These are phyloP conservation scores for Drosophila stalkeri DNA, from an alignment of 2,888 invertebrate species.

Conservation along the genomic window DNA sequence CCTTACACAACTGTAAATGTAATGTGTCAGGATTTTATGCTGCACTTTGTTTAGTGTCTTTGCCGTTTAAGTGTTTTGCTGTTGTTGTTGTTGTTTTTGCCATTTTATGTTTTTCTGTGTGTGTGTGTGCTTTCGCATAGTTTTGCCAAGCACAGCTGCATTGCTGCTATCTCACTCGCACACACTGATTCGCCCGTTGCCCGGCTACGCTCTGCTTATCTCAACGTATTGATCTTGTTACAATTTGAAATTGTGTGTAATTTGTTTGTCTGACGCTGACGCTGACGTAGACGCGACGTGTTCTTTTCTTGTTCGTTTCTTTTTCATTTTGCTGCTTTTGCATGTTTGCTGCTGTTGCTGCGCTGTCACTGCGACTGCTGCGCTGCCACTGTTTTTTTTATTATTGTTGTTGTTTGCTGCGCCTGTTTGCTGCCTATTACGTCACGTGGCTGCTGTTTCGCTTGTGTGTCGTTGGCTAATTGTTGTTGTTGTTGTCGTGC, in stretches of 20 bases:
- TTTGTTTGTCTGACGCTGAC: slow-evolving; percentile 65
- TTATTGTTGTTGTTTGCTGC: slow-evolving; percentile 33
- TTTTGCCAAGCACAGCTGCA: slow-evolving; percentile 21
- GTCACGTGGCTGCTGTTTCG: slow-evolving; percentile 59
- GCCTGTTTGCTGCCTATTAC: slow-evolving; percentile 59
- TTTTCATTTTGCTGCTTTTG: slow-evolving; percentile 17
- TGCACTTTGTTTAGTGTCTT: slow-evolving; percentile 34
- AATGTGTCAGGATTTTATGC: slow-evolving; percentile 82
- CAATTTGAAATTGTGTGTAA: slow-evolving; percentile 66
- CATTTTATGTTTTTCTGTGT: slow-evolving; percentile 9
- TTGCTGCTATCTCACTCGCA: slow-evolving; percentile 27
- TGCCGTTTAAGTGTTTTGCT: slow-evolving; percentile 20
- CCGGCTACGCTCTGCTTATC: slow-evolving; percentile 42
- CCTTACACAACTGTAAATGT: slow-evolving; percentile 82
- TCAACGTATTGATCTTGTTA: slow-evolving; percentile 69
- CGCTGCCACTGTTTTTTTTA: not conserved
- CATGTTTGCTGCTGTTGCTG: slow-evolving; percentile 28
- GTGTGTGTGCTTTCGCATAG: slow-evolving; percentile 13
- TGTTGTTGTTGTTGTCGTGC: slow-evolving; percentile 8
- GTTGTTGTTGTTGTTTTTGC: not conserved
- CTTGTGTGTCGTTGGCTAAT: slow-evolving; percentile 24
- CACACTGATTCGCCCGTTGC: slow-evolving; percentile 7
- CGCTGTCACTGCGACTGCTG: not conserved
- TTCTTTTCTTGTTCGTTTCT: slow-evolving; percentile 28
- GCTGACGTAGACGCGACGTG: slow-evolving; percentile 35